phyloP scores from a whole-genome alignment of 2,113 vertebrate genomes.

The Rhipidura dahli region DNA sequence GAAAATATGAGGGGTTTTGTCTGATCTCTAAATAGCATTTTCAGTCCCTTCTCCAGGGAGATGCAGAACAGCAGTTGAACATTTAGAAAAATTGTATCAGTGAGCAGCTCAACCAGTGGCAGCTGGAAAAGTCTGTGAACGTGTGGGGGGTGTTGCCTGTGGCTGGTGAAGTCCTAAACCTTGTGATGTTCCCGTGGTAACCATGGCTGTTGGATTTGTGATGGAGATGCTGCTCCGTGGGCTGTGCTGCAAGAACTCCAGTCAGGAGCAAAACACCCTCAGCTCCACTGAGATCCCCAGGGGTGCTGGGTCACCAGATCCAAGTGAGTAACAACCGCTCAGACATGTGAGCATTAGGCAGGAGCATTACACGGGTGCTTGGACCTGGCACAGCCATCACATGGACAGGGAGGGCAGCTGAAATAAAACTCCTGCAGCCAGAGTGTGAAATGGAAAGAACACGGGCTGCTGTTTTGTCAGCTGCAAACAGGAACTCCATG shows the following conservation, averaged over 20 bases:
- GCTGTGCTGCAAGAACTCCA: neutral
- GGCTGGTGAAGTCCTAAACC: neutral
- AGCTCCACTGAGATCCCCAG: neutral
- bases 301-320: neutral
- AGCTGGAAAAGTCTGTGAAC: neutral
- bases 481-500: neutral
- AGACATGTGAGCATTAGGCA: neutral
- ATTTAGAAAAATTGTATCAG: neutral
- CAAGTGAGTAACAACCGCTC: neutral
- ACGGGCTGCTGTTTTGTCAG: neutral
- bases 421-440: neutral
- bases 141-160: neutral
- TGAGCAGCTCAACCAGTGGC: neutral
- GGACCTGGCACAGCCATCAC: neutral
- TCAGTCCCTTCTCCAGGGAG: neutral
- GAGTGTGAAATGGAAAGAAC: neutral
- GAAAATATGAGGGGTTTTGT: neutral
- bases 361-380: neutral
- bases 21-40: neutral
- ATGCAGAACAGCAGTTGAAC: neutral
- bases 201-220: accelerated
- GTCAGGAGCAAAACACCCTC: neutral
- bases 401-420: neutral
- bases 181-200: neutral
- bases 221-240: neutral